phyloP scores from a whole-genome alignment of 2,797 vertebrate species.

The Melanotaenia trifasciata region DNA sequence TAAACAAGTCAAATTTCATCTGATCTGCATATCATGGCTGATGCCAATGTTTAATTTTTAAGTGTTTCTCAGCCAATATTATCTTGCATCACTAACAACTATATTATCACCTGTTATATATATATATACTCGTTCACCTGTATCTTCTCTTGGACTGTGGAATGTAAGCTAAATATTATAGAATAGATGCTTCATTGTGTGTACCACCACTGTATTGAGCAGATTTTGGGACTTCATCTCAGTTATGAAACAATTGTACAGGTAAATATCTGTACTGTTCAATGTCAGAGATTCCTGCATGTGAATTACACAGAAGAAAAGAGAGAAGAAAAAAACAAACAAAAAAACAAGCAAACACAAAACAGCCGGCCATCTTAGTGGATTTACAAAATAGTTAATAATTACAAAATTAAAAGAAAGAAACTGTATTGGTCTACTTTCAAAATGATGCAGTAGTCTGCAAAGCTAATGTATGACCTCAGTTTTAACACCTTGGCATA shows the following conservation, averaged over 20 bases:
- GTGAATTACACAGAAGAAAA: not conserved
- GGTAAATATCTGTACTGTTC: not conserved
- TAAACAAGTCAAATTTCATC: too few relatives aligned
- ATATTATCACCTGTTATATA: not conserved
- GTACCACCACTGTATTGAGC: not conserved
- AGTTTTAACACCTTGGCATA: constrained; percentile 8
- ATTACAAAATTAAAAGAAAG: not conserved
- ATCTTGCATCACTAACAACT: too few relatives aligned
- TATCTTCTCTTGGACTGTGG: not conserved
- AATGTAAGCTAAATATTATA: not conserved
- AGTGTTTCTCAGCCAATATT: too few relatives aligned
- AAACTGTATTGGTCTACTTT: constrained; percentile 3
- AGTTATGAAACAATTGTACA: not conserved
- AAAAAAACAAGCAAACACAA: not conserved
- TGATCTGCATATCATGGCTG: too few relatives aligned
- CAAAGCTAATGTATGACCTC: not conserved
- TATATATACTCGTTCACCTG: not conserved
- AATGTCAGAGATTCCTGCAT: constrained; percentile 8
- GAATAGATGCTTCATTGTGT: not conserved
- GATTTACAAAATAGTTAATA: not conserved
- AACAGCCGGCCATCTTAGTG: not conserved
- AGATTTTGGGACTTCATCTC: not conserved
- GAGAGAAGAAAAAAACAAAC: not conserved
- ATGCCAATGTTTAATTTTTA: too few relatives aligned
- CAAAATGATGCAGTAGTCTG: not conserved